These are phyloP conservation scores for Aporophyla nigra DNA, from an alignment of 2,888 invertebrate species.

Conservation along the genomic window DNA sequence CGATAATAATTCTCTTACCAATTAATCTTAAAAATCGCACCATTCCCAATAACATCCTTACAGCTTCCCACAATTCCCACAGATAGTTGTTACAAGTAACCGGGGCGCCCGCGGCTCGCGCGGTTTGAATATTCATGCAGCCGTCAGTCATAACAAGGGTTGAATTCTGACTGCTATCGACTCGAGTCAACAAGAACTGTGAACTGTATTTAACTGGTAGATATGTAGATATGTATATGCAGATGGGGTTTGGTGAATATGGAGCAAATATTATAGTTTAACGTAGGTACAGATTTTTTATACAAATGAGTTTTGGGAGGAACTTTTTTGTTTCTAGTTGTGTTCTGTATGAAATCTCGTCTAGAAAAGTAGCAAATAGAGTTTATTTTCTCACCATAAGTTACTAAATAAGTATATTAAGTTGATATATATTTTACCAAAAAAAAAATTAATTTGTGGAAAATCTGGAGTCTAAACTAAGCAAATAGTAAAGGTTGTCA, in stretches of 20 bases:
- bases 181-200: constrained; percentile 59
- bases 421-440: no score
- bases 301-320: neutral
- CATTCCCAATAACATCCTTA: constrained; percentile 23
- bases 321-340: neutral
- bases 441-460: no score
- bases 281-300: constrained; percentile 1
- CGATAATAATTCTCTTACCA: neutral
- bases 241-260: neutral
- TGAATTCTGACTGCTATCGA: constrained; percentile 60
- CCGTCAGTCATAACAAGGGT: constrained; percentile 68
- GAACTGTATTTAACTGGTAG: constrained; percentile 47
- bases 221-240: constrained; percentile 6
- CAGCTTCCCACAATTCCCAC: constrained; percentile 23
- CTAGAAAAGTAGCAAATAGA: no score
- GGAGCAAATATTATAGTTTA: neutral
- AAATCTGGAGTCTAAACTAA: no score
- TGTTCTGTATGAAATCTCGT: no score
- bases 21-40: constrained; percentile 21
- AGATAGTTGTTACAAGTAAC: constrained; percentile 57
- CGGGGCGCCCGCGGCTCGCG: constrained; percentile 41
- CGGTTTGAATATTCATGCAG: constrained; percentile 70
- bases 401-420: no score
- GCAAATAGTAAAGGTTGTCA: no score
- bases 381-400: no score